Evolutionary conservation across 2,113 vertebrate species (phyloP).

Genomic region (Chaetura pelagica): DNA sequence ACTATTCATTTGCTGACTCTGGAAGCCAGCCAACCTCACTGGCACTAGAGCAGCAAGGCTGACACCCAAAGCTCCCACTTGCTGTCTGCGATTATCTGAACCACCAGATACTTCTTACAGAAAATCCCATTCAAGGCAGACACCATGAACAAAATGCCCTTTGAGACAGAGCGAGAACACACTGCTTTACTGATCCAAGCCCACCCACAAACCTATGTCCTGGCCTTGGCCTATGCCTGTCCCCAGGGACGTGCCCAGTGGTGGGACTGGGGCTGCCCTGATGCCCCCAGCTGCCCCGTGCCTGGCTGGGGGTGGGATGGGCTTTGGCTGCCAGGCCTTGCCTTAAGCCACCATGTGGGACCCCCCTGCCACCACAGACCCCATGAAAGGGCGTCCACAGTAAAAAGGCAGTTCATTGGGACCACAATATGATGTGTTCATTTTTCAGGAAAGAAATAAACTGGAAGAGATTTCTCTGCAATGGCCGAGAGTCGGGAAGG

Average conservation of each 20-base stretch:
- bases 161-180: neutral
- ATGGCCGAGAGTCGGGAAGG: neutral
- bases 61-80: neutral
- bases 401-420: rapidly evolving
- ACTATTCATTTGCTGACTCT: neutral
- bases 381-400: neutral
- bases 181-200: rapidly evolving
- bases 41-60: neutral
- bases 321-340: neutral
- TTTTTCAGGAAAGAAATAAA: neutral
- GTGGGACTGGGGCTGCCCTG: neutral
- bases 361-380: rapidly evolving
- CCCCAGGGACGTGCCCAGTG: neutral
- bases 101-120: neutral
- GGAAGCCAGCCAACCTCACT: neutral
- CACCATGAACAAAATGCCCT: neutral
- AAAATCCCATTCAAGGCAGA: neutral
- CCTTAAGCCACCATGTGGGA: neutral
- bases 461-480: neutral
- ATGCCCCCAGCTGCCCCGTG: neutral
- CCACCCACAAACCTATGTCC: rapidly evolving
- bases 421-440: neutral
- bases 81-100: neutral
- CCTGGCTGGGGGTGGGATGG: rapidly evolving
- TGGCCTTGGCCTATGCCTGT: rapidly evolving